Evolutionary conservation across 2,797 vertebrate genomes (phyloP), one percentile per base, ranked within the genome.

Genomic region (Pampus argenteus): DNA sequence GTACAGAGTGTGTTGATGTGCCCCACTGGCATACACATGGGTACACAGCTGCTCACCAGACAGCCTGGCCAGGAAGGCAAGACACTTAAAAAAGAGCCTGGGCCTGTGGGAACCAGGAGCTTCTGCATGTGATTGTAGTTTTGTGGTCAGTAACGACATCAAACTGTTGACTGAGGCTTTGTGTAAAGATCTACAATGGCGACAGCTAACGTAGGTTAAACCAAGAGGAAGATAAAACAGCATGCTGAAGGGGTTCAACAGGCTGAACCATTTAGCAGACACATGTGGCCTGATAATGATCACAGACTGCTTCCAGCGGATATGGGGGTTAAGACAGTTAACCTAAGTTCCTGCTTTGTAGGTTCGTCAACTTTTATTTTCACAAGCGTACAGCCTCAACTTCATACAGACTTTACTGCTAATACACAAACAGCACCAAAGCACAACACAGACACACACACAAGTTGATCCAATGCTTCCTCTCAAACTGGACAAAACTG

Each of bases 31-130:
- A 81, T 26, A 83, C 70, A 85, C 61, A 74, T 49, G 42, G 40
- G 14, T 36, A 60, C 62, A 79, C 85, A 89, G 81, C 81, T 88
- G 88, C 73, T 79, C 66, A 61, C 67, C 89, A 91, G 83, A 86
- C 81, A 72, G 48, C 68, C 47, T 14, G 51, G 59, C 29, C 18
- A 31, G 17, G 9, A 69, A 63, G 57, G 44, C 23, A 31, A 65
- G 63, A 74, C n/a, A 42, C 61, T 63, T 26, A 68, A 78, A 74
- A 31, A 70, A 55, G 38, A 64, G 40, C 25, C 8, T n/a, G 13
- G 64, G 54, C 44, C 57, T 62, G 71, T 83, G 83, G 48, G 81
- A 85, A 86, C 55, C 66, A 48, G 17, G 26, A 74, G 40, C 45
- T 72, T 65, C 68, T 59, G 60, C 56, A 57, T 29, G 2, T 70